These are phyloP conservation scores for Adela reaumurella DNA, from an alignment of 2,888 invertebrate species.

Conservation along the genomic window DNA sequence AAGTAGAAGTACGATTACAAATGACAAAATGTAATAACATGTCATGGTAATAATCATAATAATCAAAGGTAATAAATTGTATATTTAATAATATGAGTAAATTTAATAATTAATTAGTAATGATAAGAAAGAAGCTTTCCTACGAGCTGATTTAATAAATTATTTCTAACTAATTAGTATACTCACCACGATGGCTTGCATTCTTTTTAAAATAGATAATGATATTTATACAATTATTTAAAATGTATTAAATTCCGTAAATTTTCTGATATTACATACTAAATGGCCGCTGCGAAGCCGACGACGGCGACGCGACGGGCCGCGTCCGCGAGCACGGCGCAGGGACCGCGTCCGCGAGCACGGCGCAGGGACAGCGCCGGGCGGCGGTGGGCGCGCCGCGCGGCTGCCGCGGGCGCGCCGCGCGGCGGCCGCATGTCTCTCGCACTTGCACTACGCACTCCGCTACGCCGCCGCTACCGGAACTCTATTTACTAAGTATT, in stretches of 20 bases:
- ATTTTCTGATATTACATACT: constrained; percentile 20
- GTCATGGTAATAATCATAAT: constrained; percentile 53
- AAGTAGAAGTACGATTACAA: constrained; percentile 56
- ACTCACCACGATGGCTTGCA: constrained; percentile 52
- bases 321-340: constrained; percentile 4
- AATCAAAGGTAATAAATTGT: constrained; percentile 57
- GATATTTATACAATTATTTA: constrained; percentile 45
- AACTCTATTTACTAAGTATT: background rate
- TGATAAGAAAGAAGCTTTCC: constrained; percentile 59
- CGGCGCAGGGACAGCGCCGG: too few species aligned
- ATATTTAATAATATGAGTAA: constrained; percentile 57
- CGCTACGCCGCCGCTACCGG: background rate
- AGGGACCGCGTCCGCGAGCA: background rate
- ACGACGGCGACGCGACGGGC: background rate
- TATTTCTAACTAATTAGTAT: constrained; percentile 66
- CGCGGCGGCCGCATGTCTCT: constrained; percentile 13
- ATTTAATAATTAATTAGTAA: constrained; percentile 58
- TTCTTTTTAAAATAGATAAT: constrained; percentile 42
- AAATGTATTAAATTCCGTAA: constrained; percentile 47
- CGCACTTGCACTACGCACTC: too few species aligned
- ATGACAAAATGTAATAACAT: constrained; percentile 57
- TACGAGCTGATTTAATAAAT: constrained; percentile 60
- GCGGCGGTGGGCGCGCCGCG: constrained; percentile 27
- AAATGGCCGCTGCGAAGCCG: background rate
- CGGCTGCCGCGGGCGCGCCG: constrained; percentile 19